Evolutionary conservation across 2,113 vertebrate species (phyloP).

Genomic region (Malurus alboscapulatus): DNA sequence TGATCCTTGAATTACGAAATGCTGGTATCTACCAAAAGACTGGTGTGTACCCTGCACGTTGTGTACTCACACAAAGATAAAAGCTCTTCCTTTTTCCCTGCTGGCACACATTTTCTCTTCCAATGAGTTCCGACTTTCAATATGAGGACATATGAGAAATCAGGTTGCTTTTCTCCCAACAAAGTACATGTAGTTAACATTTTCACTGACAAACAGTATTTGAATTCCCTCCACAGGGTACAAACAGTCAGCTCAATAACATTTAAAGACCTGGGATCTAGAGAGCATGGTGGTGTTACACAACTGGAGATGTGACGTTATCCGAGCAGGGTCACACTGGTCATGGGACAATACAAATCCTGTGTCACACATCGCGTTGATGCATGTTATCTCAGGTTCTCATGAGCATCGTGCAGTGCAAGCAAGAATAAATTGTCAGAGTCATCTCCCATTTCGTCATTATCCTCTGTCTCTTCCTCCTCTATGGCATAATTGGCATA

Average conservation of each 20-base stretch:
- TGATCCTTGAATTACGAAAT: conserved; percentile 28
- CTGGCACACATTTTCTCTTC: conserved; percentile 8
- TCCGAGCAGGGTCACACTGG: background rate
- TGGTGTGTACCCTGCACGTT: background rate
- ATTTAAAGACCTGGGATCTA: background rate
- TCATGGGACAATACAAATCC: background rate
- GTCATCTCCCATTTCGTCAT: background rate
- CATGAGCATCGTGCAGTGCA: background rate
- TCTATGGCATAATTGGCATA: background rate
- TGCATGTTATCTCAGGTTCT: background rate
- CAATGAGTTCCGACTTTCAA: background rate
- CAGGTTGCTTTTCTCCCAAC: background rate
- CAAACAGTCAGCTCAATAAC: background rate
- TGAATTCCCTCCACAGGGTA: background rate
- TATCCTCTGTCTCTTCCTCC: background rate
- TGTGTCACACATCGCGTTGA: background rate
- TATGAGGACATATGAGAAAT: background rate
- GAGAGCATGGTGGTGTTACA: background rate
- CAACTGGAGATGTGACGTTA: conserved; percentile 11
- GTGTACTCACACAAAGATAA: background rate
- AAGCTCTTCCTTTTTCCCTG: background rate
- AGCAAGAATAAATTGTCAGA: background rate
- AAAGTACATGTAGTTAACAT: background rate
- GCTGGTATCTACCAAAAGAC: background rate
- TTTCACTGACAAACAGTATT: conserved; percentile 8